Percentiles rank a stretch among this genome's conserved stretches.
Conservation (phyloP, 2,113 vertebrate species). For the Cromileptes altivelis region DNA sequence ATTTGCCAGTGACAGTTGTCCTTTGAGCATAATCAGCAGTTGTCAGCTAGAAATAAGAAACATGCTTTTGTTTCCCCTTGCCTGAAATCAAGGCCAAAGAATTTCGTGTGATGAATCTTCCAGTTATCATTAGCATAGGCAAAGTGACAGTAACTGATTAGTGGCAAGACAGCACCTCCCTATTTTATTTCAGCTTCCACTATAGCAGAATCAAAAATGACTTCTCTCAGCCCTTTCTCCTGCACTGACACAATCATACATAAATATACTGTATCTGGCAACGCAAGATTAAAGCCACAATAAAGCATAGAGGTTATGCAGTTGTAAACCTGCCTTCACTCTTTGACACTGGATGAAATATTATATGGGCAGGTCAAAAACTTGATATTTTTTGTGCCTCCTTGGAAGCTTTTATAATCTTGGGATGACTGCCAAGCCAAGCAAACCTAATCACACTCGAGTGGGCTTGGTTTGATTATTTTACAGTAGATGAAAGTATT, state of each 20-base stretch:
- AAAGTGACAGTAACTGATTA: neutral
- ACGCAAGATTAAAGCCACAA: neutral
- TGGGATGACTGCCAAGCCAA: constrained; percentile 58
- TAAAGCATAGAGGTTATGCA: neutral
- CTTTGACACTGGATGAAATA: constrained; percentile 53
- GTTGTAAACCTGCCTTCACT: constrained; percentile 15
- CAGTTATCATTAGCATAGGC: neutral
- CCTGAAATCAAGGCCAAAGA: neutral
- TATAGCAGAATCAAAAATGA: neutral
- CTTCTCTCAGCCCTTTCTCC: neutral
- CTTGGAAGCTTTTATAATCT: constrained; percentile 32
- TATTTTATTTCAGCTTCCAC: neutral
- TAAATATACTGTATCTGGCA: neutral
- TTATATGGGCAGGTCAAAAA: constrained; percentile 34
- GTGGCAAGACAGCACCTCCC: neutral
- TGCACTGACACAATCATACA: neutral
- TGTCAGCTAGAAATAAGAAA: neutral
- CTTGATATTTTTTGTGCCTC: constrained; percentile 37
- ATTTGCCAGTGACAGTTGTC: neutral
- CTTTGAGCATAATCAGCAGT: neutral
- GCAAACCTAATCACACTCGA: constrained; percentile 62
- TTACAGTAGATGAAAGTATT: constrained; percentile 56
- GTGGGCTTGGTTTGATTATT: constrained; percentile 62
- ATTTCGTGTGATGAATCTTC: too few species aligned
- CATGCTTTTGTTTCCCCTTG: neutral